Evolutionary conservation across 2,888 invertebrate genomes (phyloP), one percentile per base, ranked within the genome.

Genomic region (Strigamia transsilvanica): DNA sequence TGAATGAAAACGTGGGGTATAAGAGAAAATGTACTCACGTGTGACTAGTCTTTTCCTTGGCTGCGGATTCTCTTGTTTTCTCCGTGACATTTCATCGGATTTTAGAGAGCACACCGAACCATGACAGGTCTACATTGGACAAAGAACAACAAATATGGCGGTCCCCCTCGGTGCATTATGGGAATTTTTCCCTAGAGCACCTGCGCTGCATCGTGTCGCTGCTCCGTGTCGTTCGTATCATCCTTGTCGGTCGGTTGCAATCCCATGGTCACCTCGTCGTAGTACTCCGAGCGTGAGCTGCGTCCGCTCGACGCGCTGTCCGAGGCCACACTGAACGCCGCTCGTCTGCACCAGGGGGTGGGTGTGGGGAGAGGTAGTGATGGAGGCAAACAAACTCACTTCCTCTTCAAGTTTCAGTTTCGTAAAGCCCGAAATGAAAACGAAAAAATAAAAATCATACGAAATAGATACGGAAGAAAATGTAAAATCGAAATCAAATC

Each of bases 51-150:
- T 86, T 84, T 87, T 87, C 84, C 88, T 86, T 84, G 88, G 88
- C 84, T 88, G 88, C 84, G 88, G 88, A 84, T 88, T 87, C 85
- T 88, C 88, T 85, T 88, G 88, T 85, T 88, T 88, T 84, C 88
- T 86, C 84, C 88, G 87, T 85, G 86, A 86, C 86, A 86, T 86
- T 85, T 84, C 83, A 82, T 82, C 66, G 80, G 79, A 82, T 83
- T 83, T 82, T 82, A 80, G 82, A 80, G 73, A 80, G 81, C 56
- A 81, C 73, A 81, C 79, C 82, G 82, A 61, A 83, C 82, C 83
- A 56, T 73, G 83, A 81, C 82, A 79, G 80, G 80, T 82, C 83
- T 83, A 83, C 83, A 83, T 83, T 83, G 83, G 82, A 83, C 82
- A 83, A 83, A 83, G 83, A 83, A 83, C 82, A 83, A 83, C 83